Conservation (phyloP, 1,140 invertebrate genomes). For the Chymomyza costata region DNA sequence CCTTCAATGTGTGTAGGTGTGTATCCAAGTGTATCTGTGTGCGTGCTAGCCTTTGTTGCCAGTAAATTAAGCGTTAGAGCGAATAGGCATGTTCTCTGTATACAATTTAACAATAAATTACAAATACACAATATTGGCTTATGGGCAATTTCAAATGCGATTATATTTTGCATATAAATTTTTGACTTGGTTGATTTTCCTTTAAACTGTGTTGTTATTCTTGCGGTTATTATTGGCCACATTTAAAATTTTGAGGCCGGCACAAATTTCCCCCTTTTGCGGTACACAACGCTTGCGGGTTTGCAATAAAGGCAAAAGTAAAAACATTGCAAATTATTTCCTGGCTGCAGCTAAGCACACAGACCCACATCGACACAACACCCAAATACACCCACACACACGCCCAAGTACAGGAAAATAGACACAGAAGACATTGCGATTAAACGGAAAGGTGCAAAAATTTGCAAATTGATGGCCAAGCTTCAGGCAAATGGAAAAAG, state of each 20-base stretch:
- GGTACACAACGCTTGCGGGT: constrained; percentile 25
- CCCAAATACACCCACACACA: neutral
- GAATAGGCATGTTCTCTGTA: too few relatives aligned
- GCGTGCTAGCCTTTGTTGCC: too few relatives aligned
- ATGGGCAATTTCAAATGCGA: too few relatives aligned
- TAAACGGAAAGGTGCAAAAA: constrained; percentile 23
- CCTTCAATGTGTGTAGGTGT: too few relatives aligned
- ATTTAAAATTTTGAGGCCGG: too few relatives aligned
- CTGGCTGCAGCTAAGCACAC: neutral
- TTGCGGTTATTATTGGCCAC: constrained; percentile 28
- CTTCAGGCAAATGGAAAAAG: constrained; percentile 16
- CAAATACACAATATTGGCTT: too few relatives aligned
- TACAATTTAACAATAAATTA: too few relatives aligned
- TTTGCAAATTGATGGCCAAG: constrained; percentile 38
- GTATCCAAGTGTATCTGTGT: too few relatives aligned
- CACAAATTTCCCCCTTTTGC: too few relatives aligned
- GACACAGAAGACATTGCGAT: too few relatives aligned
- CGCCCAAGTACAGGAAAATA: neutral
- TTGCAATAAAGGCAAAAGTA: constrained; percentile 33
- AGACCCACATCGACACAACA: constrained; percentile 1
- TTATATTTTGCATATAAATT: too few relatives aligned
- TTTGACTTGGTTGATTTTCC: constrained; percentile 34
- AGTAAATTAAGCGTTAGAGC: too few relatives aligned
- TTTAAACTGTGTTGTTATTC: constrained; percentile 33
- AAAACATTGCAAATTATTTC: constrained; percentile 16